Base-by-base conservation (phyloP, 2,888 invertebrate species). In the Carpatolechia fugitivella region DNA sequence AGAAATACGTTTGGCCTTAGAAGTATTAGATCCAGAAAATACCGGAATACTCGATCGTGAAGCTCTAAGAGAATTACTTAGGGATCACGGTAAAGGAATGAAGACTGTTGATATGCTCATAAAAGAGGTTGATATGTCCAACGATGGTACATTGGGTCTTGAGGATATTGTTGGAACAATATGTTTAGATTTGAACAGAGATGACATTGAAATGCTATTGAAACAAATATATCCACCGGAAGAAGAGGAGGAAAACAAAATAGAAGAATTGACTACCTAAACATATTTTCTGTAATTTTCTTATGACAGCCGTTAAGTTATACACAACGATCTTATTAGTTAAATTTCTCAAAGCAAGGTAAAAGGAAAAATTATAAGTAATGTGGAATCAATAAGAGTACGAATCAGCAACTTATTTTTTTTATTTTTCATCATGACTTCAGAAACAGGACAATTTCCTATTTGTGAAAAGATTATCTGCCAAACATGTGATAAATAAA, bases 101-200 rank as follows among this genome's bases (percentile, higher is more conserved):
- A 84, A 75, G 57, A 63, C 64, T 47, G 54, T 87, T 20, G 80
- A 86, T 53, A 78, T 74, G 60, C 71, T 89, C 16, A 80, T 89
- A 46, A 88, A 87, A 64, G 89, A 89, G 68, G 82, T 88, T 3
- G 89, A 89, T 56, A 72, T 89, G 60, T 74, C 71, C 52, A 85
- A 86, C 57, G 89, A 89, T 60, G 89, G 89, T 14, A 85, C 82
- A 4, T 76, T 89, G 55, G 85, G 85, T 18, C 69, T 88, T 40
- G 88, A 88, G 56, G 89, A 89, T 58, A 76, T 86, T 4, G 77
- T 89, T 4, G 88, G 84, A n/a, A 87, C 88, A 10, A 78, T 89
- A 76, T 80, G 85, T 52, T 80, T 88, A 35, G 89, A 89, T 66
- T 71, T 89, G 54, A 87, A 84, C 58, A 75, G 61, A 60, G 88